phyloP scores from a whole-genome alignment of 2,888 invertebrate genomes.

The Dendrolimus pini region DNA sequence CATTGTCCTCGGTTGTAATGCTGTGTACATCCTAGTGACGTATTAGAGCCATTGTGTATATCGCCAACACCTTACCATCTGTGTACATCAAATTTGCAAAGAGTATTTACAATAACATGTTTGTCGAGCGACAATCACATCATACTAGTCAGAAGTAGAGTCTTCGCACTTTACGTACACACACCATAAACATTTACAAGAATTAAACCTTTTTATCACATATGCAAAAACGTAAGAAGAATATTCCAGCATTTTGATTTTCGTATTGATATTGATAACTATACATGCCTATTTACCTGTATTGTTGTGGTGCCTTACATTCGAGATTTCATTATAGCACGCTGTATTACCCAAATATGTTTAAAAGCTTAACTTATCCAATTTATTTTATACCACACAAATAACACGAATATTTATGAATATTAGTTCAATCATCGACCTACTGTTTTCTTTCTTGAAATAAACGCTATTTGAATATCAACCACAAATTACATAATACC shows the following conservation, averaged over 20 bases:
- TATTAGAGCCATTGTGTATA: constrained; percentile 29
- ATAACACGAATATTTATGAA: no score
- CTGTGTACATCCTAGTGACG: constrained; percentile 33
- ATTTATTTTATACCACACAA: no score
- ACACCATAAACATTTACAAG: background rate
- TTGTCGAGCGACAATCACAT: constrained; percentile 10
- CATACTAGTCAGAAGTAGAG: constrained; percentile 1
- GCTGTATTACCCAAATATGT: no score
- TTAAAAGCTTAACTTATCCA: no score
- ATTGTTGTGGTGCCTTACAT: no score
- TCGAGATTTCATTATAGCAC: no score
- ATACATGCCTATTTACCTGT: no score
- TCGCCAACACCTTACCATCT: constrained; percentile 28
- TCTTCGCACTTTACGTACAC: background rate
- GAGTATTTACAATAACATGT: constrained; percentile 25
- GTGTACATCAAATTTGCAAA: constrained; percentile 33
- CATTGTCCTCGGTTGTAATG: constrained; percentile 29
- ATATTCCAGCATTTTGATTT: no score
- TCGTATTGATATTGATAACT: no score
- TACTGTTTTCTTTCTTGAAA: background rate
- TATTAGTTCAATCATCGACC: no score
- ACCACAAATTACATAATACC: background rate
- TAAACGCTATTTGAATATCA: background rate
- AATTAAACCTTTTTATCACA: background rate
- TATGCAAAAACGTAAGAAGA: no score